Evolutionary conservation across 2,113 vertebrate genomes (phyloP).

Genomic region (Amphiprion percula): DNA sequence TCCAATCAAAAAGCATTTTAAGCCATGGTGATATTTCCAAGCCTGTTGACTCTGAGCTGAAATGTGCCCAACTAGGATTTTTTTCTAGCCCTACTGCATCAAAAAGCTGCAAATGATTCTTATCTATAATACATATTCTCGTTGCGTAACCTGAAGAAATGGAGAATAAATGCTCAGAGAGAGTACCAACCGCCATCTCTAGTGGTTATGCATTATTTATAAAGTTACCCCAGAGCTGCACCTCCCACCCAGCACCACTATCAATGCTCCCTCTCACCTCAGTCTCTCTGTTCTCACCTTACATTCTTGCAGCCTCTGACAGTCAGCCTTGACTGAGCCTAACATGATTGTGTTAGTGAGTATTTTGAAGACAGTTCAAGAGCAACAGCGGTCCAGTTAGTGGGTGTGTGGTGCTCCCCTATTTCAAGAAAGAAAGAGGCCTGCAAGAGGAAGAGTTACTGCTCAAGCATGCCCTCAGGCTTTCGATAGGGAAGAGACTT

Average conservation of each 20-base stretch:
- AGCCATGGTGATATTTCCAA: neutral
- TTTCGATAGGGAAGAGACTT: slow-evolving; percentile 38
- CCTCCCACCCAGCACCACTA: slow-evolving; percentile 73
- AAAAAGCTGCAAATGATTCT: neutral
- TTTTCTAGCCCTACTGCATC: neutral
- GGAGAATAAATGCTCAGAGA: slow-evolving; percentile 37
- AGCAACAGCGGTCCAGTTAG: slow-evolving; percentile 5
- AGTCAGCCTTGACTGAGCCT: slow-evolving; percentile 22
- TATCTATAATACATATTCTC: neutral
- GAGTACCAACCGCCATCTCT: slow-evolving; percentile 70
- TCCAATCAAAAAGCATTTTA: neutral
- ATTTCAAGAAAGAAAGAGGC: neutral
- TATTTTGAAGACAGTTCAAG: slow-evolving; percentile 24
- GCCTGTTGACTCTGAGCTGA: neutral
- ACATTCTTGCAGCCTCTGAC: slow-evolving; percentile 48
- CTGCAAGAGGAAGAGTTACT: slow-evolving; percentile 6
- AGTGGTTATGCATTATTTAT: slow-evolving; percentile 84
- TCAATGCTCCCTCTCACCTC: slow-evolving; percentile 42
- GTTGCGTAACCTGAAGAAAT: slow-evolving; percentile 52
- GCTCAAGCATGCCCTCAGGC: slow-evolving; percentile 5
- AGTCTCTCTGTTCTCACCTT: slow-evolving; percentile 58
- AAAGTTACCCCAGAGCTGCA: slow-evolving; percentile 79
- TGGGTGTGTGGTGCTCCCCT: neutral
- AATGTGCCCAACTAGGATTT: neutral
- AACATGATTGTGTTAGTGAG: slow-evolving; percentile 15